Conservation (phyloP, 2,113 vertebrate species). For the Eublepharis macularius region DNA sequence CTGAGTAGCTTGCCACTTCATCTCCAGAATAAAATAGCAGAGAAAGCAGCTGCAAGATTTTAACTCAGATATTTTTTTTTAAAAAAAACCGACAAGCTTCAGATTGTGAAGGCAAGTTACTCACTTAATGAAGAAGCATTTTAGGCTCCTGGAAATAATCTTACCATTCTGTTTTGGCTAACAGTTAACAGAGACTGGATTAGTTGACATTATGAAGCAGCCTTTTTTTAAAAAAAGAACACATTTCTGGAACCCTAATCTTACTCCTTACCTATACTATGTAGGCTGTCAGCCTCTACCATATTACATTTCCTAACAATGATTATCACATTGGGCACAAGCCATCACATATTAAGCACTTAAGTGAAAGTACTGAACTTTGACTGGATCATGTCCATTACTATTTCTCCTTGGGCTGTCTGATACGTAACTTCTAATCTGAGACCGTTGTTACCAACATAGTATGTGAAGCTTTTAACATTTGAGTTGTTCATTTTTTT, state of each 20-base stretch:
- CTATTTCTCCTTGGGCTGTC: background rate
- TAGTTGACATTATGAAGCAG: background rate
- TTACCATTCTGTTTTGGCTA: background rate
- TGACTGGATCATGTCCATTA: background rate
- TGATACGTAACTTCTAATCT: background rate
- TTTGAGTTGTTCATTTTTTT: background rate
- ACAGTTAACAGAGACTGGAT: background rate
- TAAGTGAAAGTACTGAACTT: background rate
- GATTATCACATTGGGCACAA: background rate
- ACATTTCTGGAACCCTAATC: no score
- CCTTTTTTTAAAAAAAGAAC: background rate
- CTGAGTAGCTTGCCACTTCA: background rate
- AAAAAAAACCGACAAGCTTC: background rate
- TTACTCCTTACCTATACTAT: background rate
- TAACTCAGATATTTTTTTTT: background rate
- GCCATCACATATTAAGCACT: background rate
- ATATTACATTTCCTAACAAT: background rate
- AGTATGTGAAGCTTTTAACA: background rate
- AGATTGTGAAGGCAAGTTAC: background rate
- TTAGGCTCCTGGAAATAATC: background rate
- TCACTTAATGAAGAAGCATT: background rate
- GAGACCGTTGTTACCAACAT: background rate
- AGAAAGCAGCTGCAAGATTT: background rate
- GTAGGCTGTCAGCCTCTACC: background rate
- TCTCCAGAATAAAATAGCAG: constrained; percentile 11